A percentile compares a stretch with the other conserved stretches of the same genome.
These are phyloP conservation scores for Liparis tanakae DNA, from an alignment of 2,797 vertebrate species.

Conservation along the genomic window DNA sequence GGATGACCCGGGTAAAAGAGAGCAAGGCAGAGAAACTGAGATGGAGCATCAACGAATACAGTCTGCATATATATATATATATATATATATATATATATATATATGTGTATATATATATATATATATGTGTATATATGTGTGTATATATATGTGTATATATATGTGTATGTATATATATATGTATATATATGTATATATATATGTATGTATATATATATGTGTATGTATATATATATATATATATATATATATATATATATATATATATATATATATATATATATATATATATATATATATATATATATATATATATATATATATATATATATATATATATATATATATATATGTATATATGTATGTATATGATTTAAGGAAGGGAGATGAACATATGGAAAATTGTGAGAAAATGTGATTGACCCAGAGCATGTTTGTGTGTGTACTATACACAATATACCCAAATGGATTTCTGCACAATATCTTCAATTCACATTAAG, in stretches of 20 bases:
- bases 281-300: background rate
- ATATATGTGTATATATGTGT: too few relatives aligned
- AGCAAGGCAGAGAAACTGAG: constrained; percentile 27
- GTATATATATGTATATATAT: too few relatives aligned
- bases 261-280: too few relatives aligned
- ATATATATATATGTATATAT: too few relatives aligned
- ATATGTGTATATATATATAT: background rate
- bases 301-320: background rate
- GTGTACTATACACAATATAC: background rate
- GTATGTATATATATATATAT: too few relatives aligned
- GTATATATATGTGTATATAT: too few relatives aligned
- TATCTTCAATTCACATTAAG: constrained; percentile 19
- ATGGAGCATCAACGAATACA: constrained; percentile 10
- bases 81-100: too few relatives aligned
- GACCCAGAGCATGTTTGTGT: background rate
- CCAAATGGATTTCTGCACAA: constrained; percentile 19
- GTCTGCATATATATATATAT: background rate
- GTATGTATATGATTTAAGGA: background rate
- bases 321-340: background rate
- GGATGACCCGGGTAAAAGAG: constrained; percentile 26
- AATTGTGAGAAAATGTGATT: constrained; percentile 5
- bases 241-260: background rate
- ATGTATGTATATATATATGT: background rate
- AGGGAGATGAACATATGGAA: background rate
- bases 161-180: background rate